These are phyloP conservation scores for Pseudachorutes palmiensis DNA, from an alignment of 1,140 invertebrate genomes.

Conservation along the genomic window DNA sequence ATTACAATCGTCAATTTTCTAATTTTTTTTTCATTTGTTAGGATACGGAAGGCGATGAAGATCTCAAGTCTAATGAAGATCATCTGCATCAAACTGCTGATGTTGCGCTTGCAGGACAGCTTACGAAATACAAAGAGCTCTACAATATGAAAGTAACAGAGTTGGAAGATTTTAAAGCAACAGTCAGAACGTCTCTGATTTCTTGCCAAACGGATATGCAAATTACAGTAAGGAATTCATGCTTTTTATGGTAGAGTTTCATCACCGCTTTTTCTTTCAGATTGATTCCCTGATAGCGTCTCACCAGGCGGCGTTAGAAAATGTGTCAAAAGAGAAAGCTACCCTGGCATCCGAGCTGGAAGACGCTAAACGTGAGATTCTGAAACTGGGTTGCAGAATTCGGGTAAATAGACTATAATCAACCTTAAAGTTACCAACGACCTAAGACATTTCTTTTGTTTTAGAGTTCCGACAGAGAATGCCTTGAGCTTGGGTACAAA, in stretches of 20 bases:
- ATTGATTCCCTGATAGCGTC: not conserved
- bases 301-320: not conserved
- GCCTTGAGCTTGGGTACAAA: not conserved
- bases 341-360: not conserved
- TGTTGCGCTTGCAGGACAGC: too few relatives aligned
- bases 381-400: not conserved
- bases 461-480: too few relatives aligned
- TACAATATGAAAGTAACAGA: not conserved
- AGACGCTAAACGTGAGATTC: not conserved
- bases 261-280: not conserved
- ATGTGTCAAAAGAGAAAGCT: not conserved
- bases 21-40: too few relatives aligned
- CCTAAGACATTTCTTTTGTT: too few relatives aligned
- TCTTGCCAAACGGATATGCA: not conserved
- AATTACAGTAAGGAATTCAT: not conserved
- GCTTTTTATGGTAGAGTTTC: too few relatives aligned
- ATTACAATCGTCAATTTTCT: too few relatives aligned
- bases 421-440: too few relatives aligned
- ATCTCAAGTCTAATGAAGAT: too few relatives aligned
- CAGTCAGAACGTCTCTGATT: not conserved
- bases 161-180: not conserved
- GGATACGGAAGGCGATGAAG: too few relatives aligned
- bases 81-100: too few relatives aligned
- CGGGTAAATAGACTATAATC: not conserved
- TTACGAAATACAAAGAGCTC: not conserved